Evolutionary conservation across 2,888 invertebrate species (phyloP).

Genomic region (Epinotia demarniana): DNA sequence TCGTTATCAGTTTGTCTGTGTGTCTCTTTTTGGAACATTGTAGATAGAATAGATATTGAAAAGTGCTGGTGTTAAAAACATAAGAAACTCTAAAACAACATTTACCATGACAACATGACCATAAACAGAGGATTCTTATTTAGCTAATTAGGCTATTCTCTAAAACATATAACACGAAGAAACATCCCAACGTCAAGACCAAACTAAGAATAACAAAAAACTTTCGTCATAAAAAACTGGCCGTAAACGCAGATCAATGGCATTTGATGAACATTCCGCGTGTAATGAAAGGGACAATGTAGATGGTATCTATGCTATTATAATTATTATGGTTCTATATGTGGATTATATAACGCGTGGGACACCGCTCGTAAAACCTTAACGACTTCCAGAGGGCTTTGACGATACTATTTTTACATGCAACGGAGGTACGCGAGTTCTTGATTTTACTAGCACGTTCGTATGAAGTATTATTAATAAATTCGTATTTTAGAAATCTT

Average conservation of each 20-base stretch:
- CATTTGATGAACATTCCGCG: constrained; percentile 41
- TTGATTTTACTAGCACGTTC: constrained; percentile 8
- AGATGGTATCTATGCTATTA: constrained; percentile 42
- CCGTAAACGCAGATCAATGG: constrained; percentile 34
- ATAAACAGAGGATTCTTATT: no score
- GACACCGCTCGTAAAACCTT: constrained; percentile 43
- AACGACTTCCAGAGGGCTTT: constrained; percentile 37
- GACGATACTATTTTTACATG: constrained; percentile 19
- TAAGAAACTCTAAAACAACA: neutral
- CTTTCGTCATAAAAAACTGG: constrained; percentile 35
- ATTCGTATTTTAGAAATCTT: no score
- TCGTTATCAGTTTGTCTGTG: no score
- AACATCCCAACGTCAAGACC: neutral
- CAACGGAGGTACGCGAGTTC: neutral
- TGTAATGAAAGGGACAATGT: constrained; percentile 44
- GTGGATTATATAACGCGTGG: constrained; percentile 31
- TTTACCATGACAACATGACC: neutral
- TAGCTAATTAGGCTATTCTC: no score
- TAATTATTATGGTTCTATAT: constrained; percentile 39
- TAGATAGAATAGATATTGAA: no score
- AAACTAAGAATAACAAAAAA: constrained; percentile 29
- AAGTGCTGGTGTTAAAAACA: neutral
- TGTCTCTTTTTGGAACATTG: no score
- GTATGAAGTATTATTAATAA: neutral
- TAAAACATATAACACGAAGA: neutral